These are phyloP conservation scores for Chamaea fasciata DNA, from an alignment of 2,113 vertebrate genomes.

Conservation along the genomic window DNA sequence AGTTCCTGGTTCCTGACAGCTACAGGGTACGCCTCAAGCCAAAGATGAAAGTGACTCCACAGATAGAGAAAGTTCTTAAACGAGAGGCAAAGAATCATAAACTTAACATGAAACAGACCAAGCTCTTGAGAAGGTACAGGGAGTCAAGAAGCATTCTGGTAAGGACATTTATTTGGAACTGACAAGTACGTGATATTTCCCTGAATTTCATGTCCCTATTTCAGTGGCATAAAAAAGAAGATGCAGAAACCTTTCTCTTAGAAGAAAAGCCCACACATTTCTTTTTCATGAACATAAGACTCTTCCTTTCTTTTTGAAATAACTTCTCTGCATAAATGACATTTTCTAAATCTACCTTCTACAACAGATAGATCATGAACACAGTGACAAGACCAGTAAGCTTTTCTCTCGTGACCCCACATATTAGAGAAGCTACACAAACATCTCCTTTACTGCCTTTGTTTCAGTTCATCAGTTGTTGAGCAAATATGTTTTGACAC, in stretches of 20 bases:
- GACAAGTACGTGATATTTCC: not conserved
- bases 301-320: not conserved
- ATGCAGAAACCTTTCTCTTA: not conserved
- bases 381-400: not conserved
- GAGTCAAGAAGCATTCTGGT: conserved; percentile 83
- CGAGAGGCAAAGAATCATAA: conserved; percentile 68
- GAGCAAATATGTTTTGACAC: not conserved
- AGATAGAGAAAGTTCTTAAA: conserved; percentile 77
- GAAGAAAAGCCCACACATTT: not conserved
- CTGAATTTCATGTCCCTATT: not conserved
- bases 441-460: not conserved
- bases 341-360: not conserved
- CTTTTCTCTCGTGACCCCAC: accelerated
- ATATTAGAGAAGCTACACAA: not conserved
- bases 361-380: not conserved
- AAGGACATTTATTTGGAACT: conserved; percentile 56
- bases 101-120: conserved; percentile 80
- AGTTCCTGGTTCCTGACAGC: conserved; percentile 80
- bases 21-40: conserved; percentile 80
- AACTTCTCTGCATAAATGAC: not conserved
- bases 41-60: conserved; percentile 75
- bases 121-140: conserved; percentile 79
- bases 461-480: not conserved
- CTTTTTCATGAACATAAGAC: not conserved
- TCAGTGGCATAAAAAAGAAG: not conserved